Conservation (phyloP, 2,113 vertebrate genomes). For the Fukomys damarensis region DNA sequence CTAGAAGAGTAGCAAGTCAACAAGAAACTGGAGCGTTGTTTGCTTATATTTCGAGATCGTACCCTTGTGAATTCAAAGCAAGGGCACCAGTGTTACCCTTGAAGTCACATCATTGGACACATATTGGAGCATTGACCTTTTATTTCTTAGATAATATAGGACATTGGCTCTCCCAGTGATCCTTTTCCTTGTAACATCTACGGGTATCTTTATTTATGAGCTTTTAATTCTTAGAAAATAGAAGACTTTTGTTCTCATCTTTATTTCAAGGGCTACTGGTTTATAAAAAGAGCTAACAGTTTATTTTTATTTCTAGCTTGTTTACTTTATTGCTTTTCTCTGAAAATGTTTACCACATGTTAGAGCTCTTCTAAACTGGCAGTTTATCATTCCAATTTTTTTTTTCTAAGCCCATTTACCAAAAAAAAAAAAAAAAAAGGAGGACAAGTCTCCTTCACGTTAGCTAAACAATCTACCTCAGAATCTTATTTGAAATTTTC, state of each 20-base stretch:
- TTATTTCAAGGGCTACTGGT: not conserved
- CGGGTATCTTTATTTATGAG: not conserved
- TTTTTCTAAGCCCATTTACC: not conserved
- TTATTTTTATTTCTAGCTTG: conserved; percentile 51
- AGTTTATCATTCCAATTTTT: conserved; percentile 50
- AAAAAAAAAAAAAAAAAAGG: not conserved
- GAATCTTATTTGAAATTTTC: not conserved
- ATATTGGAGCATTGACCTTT: not conserved
- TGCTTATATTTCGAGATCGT: not conserved
- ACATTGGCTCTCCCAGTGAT: not conserved
- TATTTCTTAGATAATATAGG: not conserved
- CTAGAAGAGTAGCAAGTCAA: not conserved
- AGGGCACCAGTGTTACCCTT: not conserved
- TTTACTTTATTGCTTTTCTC: conserved; percentile 43
- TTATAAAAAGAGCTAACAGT: conserved; percentile 14
- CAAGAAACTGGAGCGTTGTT: not conserved
- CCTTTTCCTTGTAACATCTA: not conserved
- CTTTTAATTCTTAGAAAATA: conserved; percentile 31
- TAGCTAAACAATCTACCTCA: not conserved
- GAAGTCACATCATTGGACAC: not conserved
- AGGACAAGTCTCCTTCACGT: not conserved
- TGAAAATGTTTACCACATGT: conserved; percentile 36
- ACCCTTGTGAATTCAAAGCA: not conserved
- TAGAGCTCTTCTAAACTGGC: conserved; percentile 33
- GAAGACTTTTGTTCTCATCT: conserved; percentile 21